Evolutionary conservation across 2,113 vertebrate species (phyloP).

Genomic region (Saiga tatarica): DNA sequence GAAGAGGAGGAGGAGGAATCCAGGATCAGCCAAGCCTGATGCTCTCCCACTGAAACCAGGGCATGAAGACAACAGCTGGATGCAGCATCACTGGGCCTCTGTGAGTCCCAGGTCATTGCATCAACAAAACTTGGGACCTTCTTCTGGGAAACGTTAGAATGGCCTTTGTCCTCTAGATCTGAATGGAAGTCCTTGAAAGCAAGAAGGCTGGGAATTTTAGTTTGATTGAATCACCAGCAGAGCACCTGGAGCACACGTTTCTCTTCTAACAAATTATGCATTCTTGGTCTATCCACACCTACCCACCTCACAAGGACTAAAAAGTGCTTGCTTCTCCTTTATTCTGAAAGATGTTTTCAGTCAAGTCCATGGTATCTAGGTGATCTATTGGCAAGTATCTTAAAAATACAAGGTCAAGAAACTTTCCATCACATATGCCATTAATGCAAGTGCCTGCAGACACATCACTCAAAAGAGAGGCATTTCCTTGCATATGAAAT

Average conservation of each 20-base stretch:
- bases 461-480: not conserved
- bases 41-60: not conserved
- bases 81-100: not conserved
- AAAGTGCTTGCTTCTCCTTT: not conserved
- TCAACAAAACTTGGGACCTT: not conserved
- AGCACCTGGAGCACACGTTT: not conserved
- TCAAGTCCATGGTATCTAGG: not conserved
- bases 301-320: not conserved
- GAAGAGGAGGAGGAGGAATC: not conserved
- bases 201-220: not conserved
- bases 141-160: not conserved
- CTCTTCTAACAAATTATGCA: not conserved
- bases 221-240: not conserved
- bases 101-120: not conserved
- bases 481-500: not conserved
- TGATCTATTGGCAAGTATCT: not conserved
- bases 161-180: not conserved
- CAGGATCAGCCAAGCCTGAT: not conserved
- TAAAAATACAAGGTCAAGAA: not conserved
- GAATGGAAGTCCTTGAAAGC: not conserved
- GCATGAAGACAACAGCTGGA: not conserved
- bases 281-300: not conserved
- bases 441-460: not conserved
- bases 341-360: not conserved
- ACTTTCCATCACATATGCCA: not conserved